phyloP scores from a whole-genome alignment of 2,888 invertebrate species.

The Torymus tubicola region DNA sequence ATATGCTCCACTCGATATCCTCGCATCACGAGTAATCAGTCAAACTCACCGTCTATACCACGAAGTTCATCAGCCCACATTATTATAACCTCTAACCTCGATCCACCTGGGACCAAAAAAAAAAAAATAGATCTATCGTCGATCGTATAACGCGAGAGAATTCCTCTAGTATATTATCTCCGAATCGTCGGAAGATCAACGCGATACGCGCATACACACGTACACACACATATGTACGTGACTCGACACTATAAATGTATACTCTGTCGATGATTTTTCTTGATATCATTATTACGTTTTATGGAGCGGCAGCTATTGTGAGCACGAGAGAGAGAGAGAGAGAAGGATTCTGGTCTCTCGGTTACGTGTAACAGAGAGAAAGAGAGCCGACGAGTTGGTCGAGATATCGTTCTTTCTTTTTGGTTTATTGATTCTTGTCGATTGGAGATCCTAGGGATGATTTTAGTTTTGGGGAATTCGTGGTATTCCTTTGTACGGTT shows the following conservation, averaged over 20 bases:
- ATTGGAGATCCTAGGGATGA: too few relatives aligned
- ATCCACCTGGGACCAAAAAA: conserved; percentile 6
- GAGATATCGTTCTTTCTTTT: too few relatives aligned
- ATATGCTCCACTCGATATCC: too few relatives aligned
- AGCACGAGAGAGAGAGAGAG: too few relatives aligned
- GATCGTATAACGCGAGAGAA: neutral
- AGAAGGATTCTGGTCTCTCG: neutral
- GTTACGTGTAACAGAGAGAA: neutral
- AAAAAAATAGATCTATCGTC: neutral
- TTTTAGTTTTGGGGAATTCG: too few relatives aligned
- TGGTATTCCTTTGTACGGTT: neutral
- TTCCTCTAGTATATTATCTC: neutral
- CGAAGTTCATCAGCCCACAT: conserved; percentile 15
- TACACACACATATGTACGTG: conserved; percentile 21
- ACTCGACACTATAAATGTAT: conserved; percentile 40
- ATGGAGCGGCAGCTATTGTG: neutral
- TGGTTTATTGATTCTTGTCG: too few relatives aligned
- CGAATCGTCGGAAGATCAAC: conserved; percentile 24
- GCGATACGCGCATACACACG: neutral
- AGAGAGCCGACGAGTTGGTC: too few relatives aligned
- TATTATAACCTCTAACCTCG: conserved; percentile 45
- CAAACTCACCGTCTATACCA: neutral
- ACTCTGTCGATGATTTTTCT: conserved; percentile 45
- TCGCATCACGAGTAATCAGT: neutral
- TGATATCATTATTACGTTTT: conserved; percentile 47